These are phyloP conservation scores for Cercopithecus diana DNA, from an alignment of 2,797 vertebrate species.

Conservation along the genomic window DNA sequence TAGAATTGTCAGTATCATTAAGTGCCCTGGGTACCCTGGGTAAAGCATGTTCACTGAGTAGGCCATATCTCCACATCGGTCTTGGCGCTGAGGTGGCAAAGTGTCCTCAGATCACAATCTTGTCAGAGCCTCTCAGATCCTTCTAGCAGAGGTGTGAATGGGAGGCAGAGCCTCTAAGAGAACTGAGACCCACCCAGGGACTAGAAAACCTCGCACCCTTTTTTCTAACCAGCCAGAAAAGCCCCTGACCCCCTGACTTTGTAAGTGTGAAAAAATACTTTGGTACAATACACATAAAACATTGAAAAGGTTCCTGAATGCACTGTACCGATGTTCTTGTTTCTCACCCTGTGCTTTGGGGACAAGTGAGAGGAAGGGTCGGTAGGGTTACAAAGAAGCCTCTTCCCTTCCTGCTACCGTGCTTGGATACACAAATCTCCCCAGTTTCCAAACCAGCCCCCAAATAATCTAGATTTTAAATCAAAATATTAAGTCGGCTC, in stretches of 20 bases:
- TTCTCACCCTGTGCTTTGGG: background rate
- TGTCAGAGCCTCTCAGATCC: fast-evolving
- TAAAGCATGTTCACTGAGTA: too few relatives aligned
- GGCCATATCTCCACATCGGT: fast-evolving
- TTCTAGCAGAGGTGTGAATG: fast-evolving
- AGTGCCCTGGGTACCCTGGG: fast-evolving
- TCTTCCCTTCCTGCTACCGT: background rate
- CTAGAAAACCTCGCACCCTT: background rate
- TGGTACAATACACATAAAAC: background rate
- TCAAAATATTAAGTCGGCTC: background rate
- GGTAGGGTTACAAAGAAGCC: background rate
- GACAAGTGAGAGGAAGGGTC: fast-evolving
- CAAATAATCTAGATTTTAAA: background rate
- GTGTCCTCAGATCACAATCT: background rate
- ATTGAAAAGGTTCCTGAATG: background rate
- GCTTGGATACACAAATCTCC: background rate
- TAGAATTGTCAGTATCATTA: background rate
- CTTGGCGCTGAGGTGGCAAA: background rate
- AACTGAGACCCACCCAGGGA: background rate
- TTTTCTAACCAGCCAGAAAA: background rate
- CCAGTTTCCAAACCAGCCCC: background rate
- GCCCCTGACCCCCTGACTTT: background rate
- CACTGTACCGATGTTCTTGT: too few relatives aligned
- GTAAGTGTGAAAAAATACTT: background rate
- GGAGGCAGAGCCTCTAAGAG: background rate